Evolutionary conservation across 2,888 invertebrate species (phyloP), one percentile per base, ranked within the genome.

Genomic region (Acronicta alni): DNA sequence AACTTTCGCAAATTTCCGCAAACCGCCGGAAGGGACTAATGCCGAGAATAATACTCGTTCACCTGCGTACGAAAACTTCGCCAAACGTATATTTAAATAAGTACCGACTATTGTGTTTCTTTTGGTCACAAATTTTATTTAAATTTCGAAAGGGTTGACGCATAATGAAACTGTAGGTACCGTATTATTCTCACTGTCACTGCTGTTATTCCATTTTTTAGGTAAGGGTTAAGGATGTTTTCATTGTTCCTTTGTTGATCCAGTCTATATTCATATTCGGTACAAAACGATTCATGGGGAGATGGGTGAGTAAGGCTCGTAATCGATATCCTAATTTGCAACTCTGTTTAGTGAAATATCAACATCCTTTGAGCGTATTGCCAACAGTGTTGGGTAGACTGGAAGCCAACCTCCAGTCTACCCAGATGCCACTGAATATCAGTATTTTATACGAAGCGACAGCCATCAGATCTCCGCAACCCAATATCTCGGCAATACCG

Each of bases 1-100:
- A 64, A 70, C 32, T 56, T 45, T 14, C 52, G 45, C 52, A 67
- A 65, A 55, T 61, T 58, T 53, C 47, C 20, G 54, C 23, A 48
- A 69, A 73, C 60, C 62, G 62, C 67, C 78, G 81, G 82, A 79
- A 81, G 73, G 80, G 83, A 82, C 84, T 76, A 76, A 81, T 69
- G 77, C 70, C 42, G 44, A 46, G 16, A 48, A 57, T 71, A 68
- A 67, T 67, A 66, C 62, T 55, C 52, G 53, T 56, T 70, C 71
- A 79, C 78, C 76, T 75, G 72, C 52, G 65, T 38, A 45, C 69
- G 47, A 74, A 65, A 64, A 64, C 56, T 75, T 67, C 39, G 30
- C 44, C 46, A 46, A 67, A 66, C 71, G 69, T 77, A 63, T 72
- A 78, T 80, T 77, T 75, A 71, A 80, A 82, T 76, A 79, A 70